A percentile compares a stretch with the other conserved stretches of the same genome.
These are phyloP conservation scores for Limnephilus rhombicus DNA, from an alignment of 2,888 invertebrate species.

Conservation along the genomic window DNA sequence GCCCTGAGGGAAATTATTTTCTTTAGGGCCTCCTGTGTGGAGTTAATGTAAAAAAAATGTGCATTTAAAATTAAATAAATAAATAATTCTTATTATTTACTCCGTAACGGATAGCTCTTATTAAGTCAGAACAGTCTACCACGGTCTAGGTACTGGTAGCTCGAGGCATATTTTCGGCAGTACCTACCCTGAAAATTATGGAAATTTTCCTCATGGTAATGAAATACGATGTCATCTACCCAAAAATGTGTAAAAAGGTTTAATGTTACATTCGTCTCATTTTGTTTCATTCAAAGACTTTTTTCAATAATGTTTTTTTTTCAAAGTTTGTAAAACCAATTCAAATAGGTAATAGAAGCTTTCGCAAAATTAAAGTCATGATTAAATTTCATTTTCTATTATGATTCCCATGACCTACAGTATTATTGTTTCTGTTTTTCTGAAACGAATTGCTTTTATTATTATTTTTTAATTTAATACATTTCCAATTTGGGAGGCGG, in stretches of 20 bases:
- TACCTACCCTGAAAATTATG: background rate
- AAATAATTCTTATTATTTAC: background rate
- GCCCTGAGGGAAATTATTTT: no score
- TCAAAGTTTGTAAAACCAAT: background rate
- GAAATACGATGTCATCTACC: background rate
- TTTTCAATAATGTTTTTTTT: background rate
- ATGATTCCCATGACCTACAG: background rate
- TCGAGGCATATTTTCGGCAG: background rate
- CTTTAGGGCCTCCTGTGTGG: no score
- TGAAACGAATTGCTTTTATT: no score
- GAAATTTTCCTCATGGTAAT: background rate
- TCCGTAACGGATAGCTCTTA: background rate
- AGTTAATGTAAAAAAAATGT: no score
- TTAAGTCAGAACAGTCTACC: background rate
- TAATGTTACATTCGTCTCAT: background rate
- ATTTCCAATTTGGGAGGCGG: no score
- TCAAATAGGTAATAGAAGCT: background rate
- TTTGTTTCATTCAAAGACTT: background rate
- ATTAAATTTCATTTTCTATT: background rate
- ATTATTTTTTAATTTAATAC: no score
- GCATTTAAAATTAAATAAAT: no score
- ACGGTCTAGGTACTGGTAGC: background rate
- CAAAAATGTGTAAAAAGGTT: background rate
- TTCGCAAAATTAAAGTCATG: background rate
- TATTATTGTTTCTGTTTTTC: no score